Evolutionary conservation across 35 echinoderm and acorn worm species (phyloP).

Genomic region (Apostichopus californicus): DNA sequence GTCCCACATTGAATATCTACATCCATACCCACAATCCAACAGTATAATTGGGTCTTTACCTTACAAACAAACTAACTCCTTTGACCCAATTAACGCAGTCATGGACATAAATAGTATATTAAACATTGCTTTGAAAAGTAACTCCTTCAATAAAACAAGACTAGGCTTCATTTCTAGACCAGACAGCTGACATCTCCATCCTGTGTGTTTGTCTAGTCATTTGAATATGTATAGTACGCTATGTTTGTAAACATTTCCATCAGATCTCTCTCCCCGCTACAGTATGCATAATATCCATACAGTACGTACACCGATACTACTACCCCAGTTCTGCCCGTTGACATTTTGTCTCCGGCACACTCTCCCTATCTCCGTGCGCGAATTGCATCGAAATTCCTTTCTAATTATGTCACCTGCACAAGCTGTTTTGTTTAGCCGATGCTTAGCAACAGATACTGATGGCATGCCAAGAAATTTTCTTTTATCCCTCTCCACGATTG

Average conservation of each 20-base stretch:
- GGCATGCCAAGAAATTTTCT: constrained; percentile 33
- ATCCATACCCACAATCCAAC: no score
- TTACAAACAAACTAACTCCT: no score
- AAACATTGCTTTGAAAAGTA: no score
- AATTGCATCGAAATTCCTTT: constrained; percentile 51
- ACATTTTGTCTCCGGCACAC: neutral
- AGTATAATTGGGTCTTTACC: no score
- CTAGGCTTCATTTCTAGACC: no score
- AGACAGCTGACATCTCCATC: no score
- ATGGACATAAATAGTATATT: no score
- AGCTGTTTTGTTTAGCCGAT: constrained; percentile 47
- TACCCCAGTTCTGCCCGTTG: neutral
- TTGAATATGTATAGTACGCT: neutral
- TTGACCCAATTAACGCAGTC: no score
- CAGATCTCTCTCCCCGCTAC: neutral
- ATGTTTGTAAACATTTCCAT: constrained; percentile 39
- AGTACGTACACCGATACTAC: no score
- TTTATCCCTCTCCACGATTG: neutral
- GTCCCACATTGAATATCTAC: no score
- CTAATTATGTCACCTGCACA: constrained; percentile 40
- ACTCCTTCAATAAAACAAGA: no score
- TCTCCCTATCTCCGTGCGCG: neutral
- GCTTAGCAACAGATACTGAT: constrained; percentile 34
- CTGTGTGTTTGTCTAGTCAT: no score
- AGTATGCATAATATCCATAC: neutral